Percentiles rank a stretch among this genome's conserved stretches.
These are phyloP conservation scores for Kryptolebias marmoratus DNA, from an alignment of 2,113 vertebrate species.

Conservation along the genomic window DNA sequence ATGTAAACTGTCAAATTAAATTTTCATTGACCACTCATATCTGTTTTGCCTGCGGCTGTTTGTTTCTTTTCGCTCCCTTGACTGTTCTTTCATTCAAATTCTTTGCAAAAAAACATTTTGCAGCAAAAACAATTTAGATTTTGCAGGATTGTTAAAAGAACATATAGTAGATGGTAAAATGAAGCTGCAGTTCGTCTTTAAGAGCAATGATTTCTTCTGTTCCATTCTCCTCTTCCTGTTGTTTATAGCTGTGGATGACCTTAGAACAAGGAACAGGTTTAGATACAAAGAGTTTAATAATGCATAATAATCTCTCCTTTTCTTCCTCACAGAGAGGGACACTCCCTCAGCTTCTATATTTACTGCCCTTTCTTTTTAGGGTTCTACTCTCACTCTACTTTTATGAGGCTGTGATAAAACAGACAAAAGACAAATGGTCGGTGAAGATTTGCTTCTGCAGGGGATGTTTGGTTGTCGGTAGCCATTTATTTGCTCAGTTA, in stretches of 20 bases:
- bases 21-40: neutral
- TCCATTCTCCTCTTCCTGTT: constrained; percentile 48
- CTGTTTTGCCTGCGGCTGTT: neutral
- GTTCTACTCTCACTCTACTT: constrained; percentile 67
- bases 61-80: constrained; percentile 3
- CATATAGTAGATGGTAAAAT: constrained; percentile 7
- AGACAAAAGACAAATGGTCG: constrained; percentile 80
- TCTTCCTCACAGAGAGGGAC: constrained; percentile 13
- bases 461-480: constrained; percentile 41
- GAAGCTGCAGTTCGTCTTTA: constrained; percentile 19
- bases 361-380: constrained; percentile 71
- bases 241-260: constrained; percentile 57
- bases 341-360: constrained; percentile 48
- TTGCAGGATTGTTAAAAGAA: constrained; percentile 56
- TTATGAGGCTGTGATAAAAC: constrained; percentile 77
- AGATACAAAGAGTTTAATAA: constrained; percentile 80
- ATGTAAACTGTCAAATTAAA: neutral
- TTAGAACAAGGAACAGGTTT: constrained; percentile 58
- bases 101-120: neutral
- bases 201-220: constrained; percentile 48
- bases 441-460: constrained; percentile 62
- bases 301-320: constrained; percentile 48
- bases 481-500: constrained; percentile 56
- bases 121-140: constrained; percentile 21
- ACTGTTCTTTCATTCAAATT: neutral